Conservation (phyloP, 35 echinoderm and acorn worm genomes). For the Anneissia japonica region DNA sequence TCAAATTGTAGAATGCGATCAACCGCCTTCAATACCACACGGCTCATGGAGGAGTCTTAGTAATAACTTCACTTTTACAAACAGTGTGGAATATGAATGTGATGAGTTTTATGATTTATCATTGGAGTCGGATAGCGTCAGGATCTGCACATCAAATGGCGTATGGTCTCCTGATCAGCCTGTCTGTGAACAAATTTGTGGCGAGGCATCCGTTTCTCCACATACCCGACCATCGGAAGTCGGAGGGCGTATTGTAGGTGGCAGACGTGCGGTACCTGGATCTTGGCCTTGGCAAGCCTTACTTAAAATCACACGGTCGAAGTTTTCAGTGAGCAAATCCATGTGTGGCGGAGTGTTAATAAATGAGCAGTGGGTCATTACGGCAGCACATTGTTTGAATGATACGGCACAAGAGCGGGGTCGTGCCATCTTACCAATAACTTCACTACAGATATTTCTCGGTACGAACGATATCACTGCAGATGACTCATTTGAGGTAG, state of each 20-base stretch:
- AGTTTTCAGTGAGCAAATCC: neutral
- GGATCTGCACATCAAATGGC: conserved; percentile 10
- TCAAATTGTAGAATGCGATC: conserved; percentile 25
- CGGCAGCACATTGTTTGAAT: conserved; percentile 41
- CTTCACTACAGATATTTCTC: neutral
- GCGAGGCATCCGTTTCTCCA: neutral
- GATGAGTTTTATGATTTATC: conserved; percentile 29
- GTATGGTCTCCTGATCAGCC: conserved; percentile 14
- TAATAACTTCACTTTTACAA: conserved; percentile 40
- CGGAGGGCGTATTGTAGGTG: conserved; percentile 5
- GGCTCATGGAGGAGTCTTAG: conserved; percentile 11
- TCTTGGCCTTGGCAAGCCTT: conserved; percentile 46
- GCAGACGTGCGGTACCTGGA: neutral
- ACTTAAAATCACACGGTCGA: neutral
- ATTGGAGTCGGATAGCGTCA: neutral
- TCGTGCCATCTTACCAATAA: neutral
- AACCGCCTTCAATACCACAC: conserved; percentile 1
- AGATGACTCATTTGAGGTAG: too few relatives aligned
- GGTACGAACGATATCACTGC: too few relatives aligned
- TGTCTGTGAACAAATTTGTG: conserved; percentile 16
- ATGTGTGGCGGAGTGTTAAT: conserved; percentile 31
- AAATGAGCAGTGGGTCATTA: conserved; percentile 47
- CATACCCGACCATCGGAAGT: neutral
- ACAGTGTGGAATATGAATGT: conserved; percentile 24
- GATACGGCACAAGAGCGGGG: neutral